phyloP scores from a whole-genome alignment of 2,888 invertebrate genomes.

The Nycteola revayana region DNA sequence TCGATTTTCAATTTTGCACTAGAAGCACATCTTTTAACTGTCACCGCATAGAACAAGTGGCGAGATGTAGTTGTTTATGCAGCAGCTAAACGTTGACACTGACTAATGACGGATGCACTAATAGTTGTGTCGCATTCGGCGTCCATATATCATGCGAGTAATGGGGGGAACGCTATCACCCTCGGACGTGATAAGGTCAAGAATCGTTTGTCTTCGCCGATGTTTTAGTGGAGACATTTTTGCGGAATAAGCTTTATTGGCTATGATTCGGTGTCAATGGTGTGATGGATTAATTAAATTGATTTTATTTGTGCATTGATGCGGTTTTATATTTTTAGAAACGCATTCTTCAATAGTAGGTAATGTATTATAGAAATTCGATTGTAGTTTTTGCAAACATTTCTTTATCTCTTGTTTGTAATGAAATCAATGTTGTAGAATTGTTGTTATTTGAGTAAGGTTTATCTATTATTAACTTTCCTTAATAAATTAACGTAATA shows the following conservation, averaged over 20 bases:
- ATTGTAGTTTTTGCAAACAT: too few relatives aligned
- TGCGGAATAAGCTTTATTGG: slow-evolving; percentile 19
- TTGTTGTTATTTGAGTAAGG: too few relatives aligned
- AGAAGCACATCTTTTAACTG: not conserved
- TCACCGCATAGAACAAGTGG: slow-evolving; percentile 18
- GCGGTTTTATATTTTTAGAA: too few relatives aligned
- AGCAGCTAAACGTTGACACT: slow-evolving; percentile 70
- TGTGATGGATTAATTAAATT: not conserved
- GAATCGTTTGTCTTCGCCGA: slow-evolving; percentile 60
- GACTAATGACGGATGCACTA: slow-evolving; percentile 83
- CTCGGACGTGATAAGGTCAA: slow-evolving; percentile 71
- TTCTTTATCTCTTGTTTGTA: too few relatives aligned
- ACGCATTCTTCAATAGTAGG: too few relatives aligned
- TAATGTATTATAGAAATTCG: too few relatives aligned
- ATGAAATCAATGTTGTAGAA: too few relatives aligned
- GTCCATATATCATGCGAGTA: slow-evolving; percentile 74
- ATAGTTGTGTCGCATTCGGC: slow-evolving; percentile 77
- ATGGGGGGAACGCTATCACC: slow-evolving; percentile 72
- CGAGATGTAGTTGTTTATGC: slow-evolving; percentile 62
- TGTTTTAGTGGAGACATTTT: slow-evolving; percentile 42
- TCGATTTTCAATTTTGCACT: too few relatives aligned
- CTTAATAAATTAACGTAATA: too few relatives aligned
- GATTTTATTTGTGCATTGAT: too few relatives aligned
- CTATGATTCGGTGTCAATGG: slow-evolving; percentile 8
- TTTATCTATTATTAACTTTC: too few relatives aligned